Percentiles rank a stretch among this genome's conserved stretches.
These are phyloP conservation scores for Gari tellinella DNA, from an alignment of 2,888 invertebrate genomes.

Conservation along the genomic window DNA sequence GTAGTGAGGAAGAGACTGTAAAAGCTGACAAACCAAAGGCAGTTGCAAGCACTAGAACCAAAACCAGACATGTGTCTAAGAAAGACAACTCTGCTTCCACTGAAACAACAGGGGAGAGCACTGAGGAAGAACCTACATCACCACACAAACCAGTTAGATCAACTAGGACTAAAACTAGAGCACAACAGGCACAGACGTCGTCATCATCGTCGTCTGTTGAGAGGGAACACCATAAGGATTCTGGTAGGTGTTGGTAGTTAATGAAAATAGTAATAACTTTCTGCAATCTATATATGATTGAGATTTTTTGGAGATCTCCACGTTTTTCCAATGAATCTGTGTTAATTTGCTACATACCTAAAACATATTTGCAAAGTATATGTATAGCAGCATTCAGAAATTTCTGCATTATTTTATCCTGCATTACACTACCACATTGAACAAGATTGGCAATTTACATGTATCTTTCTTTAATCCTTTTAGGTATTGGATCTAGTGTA, in stretches of 20 bases:
- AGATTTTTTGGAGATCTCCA: too few species aligned
- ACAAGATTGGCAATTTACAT: too few species aligned
- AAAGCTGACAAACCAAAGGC: conserved; percentile 5
- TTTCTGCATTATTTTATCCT: too few species aligned
- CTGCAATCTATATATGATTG: too few species aligned
- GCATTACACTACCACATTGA: too few species aligned
- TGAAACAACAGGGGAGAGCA: conserved; percentile 30
- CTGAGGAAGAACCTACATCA: conserved; percentile 16
- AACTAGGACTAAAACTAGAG: conserved; percentile 35
- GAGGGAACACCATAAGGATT: not conserved
- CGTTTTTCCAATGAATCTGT: too few species aligned
- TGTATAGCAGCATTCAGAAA: too few species aligned
- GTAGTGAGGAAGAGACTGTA: too few species aligned
- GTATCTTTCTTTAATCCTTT: too few species aligned
- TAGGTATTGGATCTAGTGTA: conserved; percentile 19
- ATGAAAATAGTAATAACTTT: too few species aligned
- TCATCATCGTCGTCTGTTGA: not conserved
- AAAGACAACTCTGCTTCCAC: conserved; percentile 11
- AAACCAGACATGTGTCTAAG: conserved; percentile 27
- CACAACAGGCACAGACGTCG: not conserved
- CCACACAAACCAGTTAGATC: conserved; percentile 21
- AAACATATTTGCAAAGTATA: too few species aligned
- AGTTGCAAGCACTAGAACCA: conserved; percentile 33
- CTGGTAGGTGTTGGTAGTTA: conserved; percentile 15
- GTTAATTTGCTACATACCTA: too few species aligned